Base-by-base conservation (phyloP, 2,113 vertebrate species). In the Rhinichthys klamathensis region DNA sequence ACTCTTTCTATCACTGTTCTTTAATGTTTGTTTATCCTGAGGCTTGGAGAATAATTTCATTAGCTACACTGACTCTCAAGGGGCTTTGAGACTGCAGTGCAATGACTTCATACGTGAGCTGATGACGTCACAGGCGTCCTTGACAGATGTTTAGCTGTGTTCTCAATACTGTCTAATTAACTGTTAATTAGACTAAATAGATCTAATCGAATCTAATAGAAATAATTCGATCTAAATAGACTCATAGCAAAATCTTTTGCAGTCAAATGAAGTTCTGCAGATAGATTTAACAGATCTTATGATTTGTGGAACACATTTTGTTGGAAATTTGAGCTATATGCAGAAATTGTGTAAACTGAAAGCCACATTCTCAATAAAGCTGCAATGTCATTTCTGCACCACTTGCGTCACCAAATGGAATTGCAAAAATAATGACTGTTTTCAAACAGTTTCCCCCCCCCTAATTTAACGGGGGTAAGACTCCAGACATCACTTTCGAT, bases 1-100 rank as follows among this genome's bases (percentile, higher is more conserved):
- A 60, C 16, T 35, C 74, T 6, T 56, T 83, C 67, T 41, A 60
- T 41, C 63, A 27, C 27, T 74, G 49, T 60, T 83, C 54, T 78
- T 78, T 88, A 85, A 78, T 65, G 65, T 83, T 35, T 67, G 41
- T 80, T 83, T 80, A 65, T 83, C 46, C 69, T 54, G n/a, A 80
- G 69, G 58, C 76, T 67, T 54, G 35, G n/a, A 70, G 76, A 80
- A 80, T 84, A 84, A 76, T 88, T 77, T 77, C 49, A 69, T 85
- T 85, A 76, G 25, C 23, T 58, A 60, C 54, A 21, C 83, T 75
- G 58, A 51, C 74, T 51, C 49, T 44, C 79, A 80, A 72, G 74
- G n/a, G 67, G 35, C 7, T 46, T 77, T 38, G 80, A 77, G 27
- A 79, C 15, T 9, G 30, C 21, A 72, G 13, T 51, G 49, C 38